Conservation (phyloP, 2,888 invertebrate species). For the Morpho achilles region DNA sequence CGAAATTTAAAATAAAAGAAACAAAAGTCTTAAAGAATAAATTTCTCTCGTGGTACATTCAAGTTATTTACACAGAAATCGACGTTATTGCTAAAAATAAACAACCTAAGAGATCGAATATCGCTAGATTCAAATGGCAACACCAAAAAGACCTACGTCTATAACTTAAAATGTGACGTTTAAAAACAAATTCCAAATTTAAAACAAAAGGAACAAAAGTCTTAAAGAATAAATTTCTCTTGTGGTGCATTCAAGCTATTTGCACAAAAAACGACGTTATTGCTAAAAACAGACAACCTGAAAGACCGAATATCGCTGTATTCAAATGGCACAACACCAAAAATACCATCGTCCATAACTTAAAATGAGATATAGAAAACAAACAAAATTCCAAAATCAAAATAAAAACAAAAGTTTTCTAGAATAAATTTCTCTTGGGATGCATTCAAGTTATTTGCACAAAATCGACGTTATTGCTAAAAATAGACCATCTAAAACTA, state of each 20-base stretch:
- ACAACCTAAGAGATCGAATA: too few relatives aligned
- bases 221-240: neutral
- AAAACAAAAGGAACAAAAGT: neutral
- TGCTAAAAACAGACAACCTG: neutral
- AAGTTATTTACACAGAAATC: neutral
- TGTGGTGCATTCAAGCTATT: neutral
- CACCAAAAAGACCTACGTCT: too few relatives aligned
- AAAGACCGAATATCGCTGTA: too few relatives aligned
- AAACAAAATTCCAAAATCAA: neutral
- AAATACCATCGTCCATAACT: too few relatives aligned
- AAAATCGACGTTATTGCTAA: constrained; percentile 1
- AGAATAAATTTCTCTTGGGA: neutral
- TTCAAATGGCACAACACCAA: too few relatives aligned
- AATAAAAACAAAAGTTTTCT: neutral
- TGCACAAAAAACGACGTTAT: constrained; percentile 1
- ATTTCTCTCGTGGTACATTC: constrained; percentile 1
- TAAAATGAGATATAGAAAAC: too few relatives aligned
- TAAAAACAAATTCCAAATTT: neutral
- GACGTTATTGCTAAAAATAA: neutral
- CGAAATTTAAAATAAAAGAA: neutral
- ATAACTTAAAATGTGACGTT: too few relatives aligned
- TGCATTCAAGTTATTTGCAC: neutral
- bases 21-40: neutral
- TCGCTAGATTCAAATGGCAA: too few relatives aligned
- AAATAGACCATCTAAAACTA: too few relatives aligned